Base-by-base conservation (phyloP, 2,797 vertebrate genomes). In the Chiloscyllium punctatum region DNA sequence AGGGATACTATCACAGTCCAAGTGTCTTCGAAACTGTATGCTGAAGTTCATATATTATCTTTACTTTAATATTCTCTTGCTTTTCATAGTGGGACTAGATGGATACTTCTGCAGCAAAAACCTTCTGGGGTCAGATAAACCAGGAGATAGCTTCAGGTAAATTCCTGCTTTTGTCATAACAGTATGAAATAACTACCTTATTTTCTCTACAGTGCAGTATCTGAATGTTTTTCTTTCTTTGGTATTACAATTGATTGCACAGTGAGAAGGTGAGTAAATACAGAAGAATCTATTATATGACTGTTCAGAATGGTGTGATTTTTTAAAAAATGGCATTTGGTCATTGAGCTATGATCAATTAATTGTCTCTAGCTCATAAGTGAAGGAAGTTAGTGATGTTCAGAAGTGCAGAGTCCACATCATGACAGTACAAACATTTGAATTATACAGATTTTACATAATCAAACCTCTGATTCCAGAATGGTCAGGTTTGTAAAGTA, bases 81-180 rank as follows among this genome's bases (percentile, higher is more conserved):
- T 53, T 92, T 92, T n/a, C 48, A 53, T 27, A 95, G 71, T 95
- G 71, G 69, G 7, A 53, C 53, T 71, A 95, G 71, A 95, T 95
- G 94, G 94, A 77, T 95, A 48, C 5, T 77, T 74, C 94, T 21
- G 71, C 42, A 30, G 42, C 18, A 48, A 77, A 74, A 95, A 74
- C 48, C 48, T 77, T 77, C 71, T 77, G 69, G 94, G 71, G 5
- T n/a, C n/a, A 48, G 30, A 72, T 33, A 53, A 77, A 53, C 48
- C 37, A 94, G 92, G 68, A 77, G 71, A 77, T 25, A 33, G 4
- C 30, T 74, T 95, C 71, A 95, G 94, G 94, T 95, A 95, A 74
- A 95, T 77, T 33, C n/a, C 48, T 57, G 94, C 27, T 95, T 92
- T 95, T 95, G 15, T 51, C 71, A 48, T 72, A 8, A 84, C 42